Conservation (phyloP, 2,113 vertebrate species). For the Phalacrocorax aristotelis region DNA sequence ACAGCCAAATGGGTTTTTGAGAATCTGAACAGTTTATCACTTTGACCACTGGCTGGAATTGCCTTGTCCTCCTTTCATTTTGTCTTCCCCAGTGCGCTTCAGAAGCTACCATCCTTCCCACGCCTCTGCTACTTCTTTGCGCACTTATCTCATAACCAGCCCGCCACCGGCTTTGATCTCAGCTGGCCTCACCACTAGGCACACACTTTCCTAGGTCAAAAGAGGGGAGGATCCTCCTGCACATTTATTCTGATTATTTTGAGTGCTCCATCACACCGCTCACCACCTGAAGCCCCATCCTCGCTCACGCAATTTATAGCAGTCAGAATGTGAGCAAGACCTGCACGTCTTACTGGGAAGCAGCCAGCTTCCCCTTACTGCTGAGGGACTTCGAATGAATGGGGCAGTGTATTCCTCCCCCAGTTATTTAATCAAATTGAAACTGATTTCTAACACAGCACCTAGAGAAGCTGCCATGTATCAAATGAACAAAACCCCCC, state of each 20-base stretch:
- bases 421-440: not conserved
- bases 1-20: not conserved
- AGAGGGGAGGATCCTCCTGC: not conserved
- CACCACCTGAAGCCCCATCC: not conserved
- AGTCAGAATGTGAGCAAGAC: not conserved
- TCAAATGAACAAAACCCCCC: not conserved
- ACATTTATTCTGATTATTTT: not conserved
- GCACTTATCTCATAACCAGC: not conserved
- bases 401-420: not conserved
- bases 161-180: not conserved
- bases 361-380: not conserved
- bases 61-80: not conserved
- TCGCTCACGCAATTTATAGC: not conserved
- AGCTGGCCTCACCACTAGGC: not conserved
- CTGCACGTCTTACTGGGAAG: not conserved
- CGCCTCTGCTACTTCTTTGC: not conserved
- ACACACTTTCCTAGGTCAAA: not conserved
- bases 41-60: not conserved
- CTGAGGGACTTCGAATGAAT: not conserved
- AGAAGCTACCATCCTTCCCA: not conserved
- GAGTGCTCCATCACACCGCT: not conserved
- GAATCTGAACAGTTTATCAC: not conserved
- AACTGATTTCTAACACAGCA: not conserved
- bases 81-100: not conserved
- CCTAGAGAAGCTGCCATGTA: not conserved